These are phyloP conservation scores for Oryzias javanicus DNA, from an alignment of 2,113 vertebrate species.

Conservation along the genomic window DNA sequence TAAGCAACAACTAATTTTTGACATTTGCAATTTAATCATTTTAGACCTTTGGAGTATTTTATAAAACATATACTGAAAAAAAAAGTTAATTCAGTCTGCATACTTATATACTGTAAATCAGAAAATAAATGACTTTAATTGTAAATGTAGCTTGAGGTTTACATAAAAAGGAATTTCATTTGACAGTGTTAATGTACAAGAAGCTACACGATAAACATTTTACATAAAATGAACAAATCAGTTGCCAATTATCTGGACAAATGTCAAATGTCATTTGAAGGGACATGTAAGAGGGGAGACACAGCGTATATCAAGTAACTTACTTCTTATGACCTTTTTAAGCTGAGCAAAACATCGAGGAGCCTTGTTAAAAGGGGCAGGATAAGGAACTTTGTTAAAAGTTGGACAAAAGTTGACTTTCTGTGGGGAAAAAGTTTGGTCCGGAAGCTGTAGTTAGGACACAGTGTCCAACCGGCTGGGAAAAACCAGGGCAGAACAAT, in stretches of 20 bases:
- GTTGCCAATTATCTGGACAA: conserved; percentile 1
- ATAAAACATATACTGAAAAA: no score
- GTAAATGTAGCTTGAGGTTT: no score
- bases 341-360: conserved; percentile 7
- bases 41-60: no score
- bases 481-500: conserved; percentile 58
- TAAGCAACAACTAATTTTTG: no score
- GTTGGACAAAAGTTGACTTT: conserved; percentile 11
- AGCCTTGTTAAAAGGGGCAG: conserved; percentile 13
- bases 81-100: no score
- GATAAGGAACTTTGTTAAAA: conserved; percentile 27
- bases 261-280: neutral
- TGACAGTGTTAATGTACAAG: neutral
- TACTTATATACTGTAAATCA: no score
- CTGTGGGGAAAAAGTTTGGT: neutral
- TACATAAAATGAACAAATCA: conserved; percentile 1
- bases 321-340: conserved; percentile 10
- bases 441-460: conserved; percentile 37
- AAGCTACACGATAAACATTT: conserved; percentile 1
- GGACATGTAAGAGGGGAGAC: neutral
- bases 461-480: conserved; percentile 21
- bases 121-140: no score
- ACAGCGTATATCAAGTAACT: neutral
- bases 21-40: no score
- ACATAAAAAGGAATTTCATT: neutral